Base-by-base conservation (phyloP, 2,797 vertebrate species). In the Buphagus erythrorhynchus region DNA sequence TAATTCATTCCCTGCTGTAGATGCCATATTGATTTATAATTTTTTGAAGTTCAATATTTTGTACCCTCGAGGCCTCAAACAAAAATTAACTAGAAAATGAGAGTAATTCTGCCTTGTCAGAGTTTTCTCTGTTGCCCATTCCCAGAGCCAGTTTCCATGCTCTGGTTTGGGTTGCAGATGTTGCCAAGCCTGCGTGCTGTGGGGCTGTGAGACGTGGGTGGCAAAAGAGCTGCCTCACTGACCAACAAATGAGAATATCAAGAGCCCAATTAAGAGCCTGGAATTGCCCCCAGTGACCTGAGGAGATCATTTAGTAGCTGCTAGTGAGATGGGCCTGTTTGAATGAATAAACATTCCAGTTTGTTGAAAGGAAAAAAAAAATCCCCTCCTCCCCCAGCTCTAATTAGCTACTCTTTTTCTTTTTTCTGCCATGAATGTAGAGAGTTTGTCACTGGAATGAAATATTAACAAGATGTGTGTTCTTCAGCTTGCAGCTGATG, bases 191-290 rank as follows among this genome's bases (percentile, higher is more conserved):
- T 2, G 3, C 46, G 52, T 57, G 35, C 49, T 0, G 0, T 69
- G 67, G 65, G 69, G 54, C 68, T 67, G 58, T 0, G 2, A 81
- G 62, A 71, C 0, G 20, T 86, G 90, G 77, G 88, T 95, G 78
- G 92, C 52, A 51, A 68, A 92, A 81, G 85, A 93, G 48, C 86
- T 93, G 91, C 84, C 84, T 93, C 78, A 11, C 77, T 95, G 94
- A 84, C 92, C 88, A 78, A 24, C 76, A 95, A 93, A 94, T 75
- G 74, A 87, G 84, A 83, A 86, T 86, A 88, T 93, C 86, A 92
- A 88, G 74, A 95, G 90, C 45, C 77, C 77, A 92, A 28, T 96
- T 93, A 88, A 89, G 71, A 94, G 72, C 51, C 29, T 80, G 89
- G 33, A 82, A 40, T 69, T 96, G 84, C 92, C 87, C 87, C 51